Evolutionary conservation across 2,113 vertebrate genomes (phyloP).

Genomic region (Laterallus jamaicensis): DNA sequence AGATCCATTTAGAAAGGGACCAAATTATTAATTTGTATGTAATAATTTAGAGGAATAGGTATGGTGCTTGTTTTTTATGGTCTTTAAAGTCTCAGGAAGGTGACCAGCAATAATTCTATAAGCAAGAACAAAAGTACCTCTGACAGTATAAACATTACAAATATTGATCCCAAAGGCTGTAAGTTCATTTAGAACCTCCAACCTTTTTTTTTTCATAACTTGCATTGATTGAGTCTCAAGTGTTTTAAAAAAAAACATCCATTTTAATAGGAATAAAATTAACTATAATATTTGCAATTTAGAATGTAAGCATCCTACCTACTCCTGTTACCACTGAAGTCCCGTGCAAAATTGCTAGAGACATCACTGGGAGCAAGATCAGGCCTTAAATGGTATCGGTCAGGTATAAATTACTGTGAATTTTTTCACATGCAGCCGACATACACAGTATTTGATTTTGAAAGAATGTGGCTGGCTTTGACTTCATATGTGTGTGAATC

Average conservation of each 20-base stretch:
- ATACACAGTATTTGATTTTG: slow-evolving; percentile 46
- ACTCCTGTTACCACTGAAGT: slow-evolving; percentile 7
- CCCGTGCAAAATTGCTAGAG: slow-evolving; percentile 8
- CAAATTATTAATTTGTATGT: slow-evolving; percentile 86
- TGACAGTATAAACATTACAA: slow-evolving; percentile 39
- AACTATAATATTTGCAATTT: slow-evolving; percentile 6
- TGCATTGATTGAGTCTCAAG: slow-evolving; percentile 27
- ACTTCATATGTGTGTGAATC: slow-evolving; percentile 46
- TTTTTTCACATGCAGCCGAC: slow-evolving; percentile 51
- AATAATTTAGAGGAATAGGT: slow-evolving; percentile 61
- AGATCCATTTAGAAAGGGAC: slow-evolving; percentile 94
- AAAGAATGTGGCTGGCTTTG: slow-evolving; percentile 23
- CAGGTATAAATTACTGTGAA: slow-evolving; percentile 73
- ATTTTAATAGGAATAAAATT: slow-evolving; percentile 25
- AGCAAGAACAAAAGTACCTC: slow-evolving; percentile 82
- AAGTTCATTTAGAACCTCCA: background rate
- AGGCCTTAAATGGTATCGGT: slow-evolving; percentile 22
- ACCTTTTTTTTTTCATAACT: background rate
- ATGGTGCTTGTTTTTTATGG: slow-evolving; percentile 76
- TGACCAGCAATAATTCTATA: slow-evolving; percentile 78
- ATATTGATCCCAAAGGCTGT: slow-evolving; percentile 25
- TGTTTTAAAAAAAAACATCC: slow-evolving; percentile 3
- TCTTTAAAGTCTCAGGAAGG: slow-evolving; percentile 93
- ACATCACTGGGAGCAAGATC: slow-evolving; percentile 11
- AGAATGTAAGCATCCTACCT: background rate